Conservation (phyloP, 1,140 invertebrate species). For the Drosophila orena region DNA sequence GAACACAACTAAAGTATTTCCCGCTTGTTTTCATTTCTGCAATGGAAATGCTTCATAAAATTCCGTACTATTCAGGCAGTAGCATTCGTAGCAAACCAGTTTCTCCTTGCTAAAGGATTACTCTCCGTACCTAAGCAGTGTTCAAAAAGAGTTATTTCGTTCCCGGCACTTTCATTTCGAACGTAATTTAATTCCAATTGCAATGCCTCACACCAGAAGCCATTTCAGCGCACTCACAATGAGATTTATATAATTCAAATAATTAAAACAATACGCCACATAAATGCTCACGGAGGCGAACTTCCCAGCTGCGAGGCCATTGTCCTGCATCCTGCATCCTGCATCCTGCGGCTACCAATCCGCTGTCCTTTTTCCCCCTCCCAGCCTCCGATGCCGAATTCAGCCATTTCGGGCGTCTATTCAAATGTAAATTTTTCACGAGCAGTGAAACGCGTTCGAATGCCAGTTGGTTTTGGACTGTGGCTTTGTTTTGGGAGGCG, state of each 20-base stretch:
- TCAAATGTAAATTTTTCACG: slow-evolving; percentile 83
- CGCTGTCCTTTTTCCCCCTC: slow-evolving; percentile 7
- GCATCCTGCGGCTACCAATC: slow-evolving; percentile 52
- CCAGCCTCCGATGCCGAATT: slow-evolving; percentile 2
- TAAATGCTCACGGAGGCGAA: slow-evolving; percentile 75
- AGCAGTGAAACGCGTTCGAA: slow-evolving; percentile 68
- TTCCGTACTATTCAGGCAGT: no score
- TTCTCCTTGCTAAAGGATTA: no score
- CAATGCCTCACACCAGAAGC: slow-evolving; percentile 16
- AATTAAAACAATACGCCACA: slow-evolving; percentile 83
- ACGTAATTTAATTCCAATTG: slow-evolving; percentile 8
- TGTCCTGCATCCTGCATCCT: slow-evolving; percentile 63
- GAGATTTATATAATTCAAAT: slow-evolving; percentile 57
- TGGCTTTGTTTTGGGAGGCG: slow-evolving; percentile 48
- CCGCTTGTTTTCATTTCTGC: no score
- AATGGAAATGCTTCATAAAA: no score
- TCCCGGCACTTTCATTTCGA: neutral
- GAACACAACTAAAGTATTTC: no score
- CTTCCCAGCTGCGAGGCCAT: slow-evolving; percentile 66
- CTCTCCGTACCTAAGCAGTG: no score
- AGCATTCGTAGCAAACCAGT: no score
- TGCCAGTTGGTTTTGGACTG: slow-evolving; percentile 53
- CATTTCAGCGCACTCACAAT: slow-evolving; percentile 41
- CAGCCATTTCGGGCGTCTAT: slow-evolving; percentile 51
- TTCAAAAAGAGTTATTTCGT: no score